Evolutionary conservation across 2,113 vertebrate genomes (phyloP), one percentile per base, ranked within the genome.

Genomic region (Dendropsophus ebraccatus): DNA sequence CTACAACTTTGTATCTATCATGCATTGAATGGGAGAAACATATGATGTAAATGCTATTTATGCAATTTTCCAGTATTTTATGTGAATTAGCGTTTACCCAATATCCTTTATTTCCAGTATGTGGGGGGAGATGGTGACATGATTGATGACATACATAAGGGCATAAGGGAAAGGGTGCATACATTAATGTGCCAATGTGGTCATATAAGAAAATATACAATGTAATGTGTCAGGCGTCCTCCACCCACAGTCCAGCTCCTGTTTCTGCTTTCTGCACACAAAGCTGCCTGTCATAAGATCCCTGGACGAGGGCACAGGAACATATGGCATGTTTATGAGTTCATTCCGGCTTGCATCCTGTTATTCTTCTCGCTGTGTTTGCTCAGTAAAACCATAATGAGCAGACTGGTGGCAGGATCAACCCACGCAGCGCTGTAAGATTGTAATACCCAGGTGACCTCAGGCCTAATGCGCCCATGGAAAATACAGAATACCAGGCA

Each of bases 291-390:
- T 52, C 62, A 82, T 49, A 28, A 35, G 80, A 82, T 82, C 80
- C 65, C 25, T 69, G 80, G 60, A 70, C 21, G 19, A 70, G 78
- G 58, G 56, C 35, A 23, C 45, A 54, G 65, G 19, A 12, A 19
- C 67, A 83, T 73, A 72, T 72, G 72, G 70, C 52, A 45, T 60
- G 72, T 75, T 84, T 75, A 84, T 84, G 72, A 84, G 82, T 62
- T 84, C 70, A 45, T 83, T 74, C 69, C 49, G 82, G 30, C 70
- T 73, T 74, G 69, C 52, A 83, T 83, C 82, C 82, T 84, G 82
- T 84, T 84, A 56, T 76, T 84, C 72, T 30, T 58, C 52, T 65
- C 5, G 6, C 35, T 49, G 37, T 84, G 72, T 84, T 84, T 84
- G 82, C 72, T 49, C 56, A 84, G 72, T 58, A 74, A 60, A 84